Percentiles rank a stretch among this genome's conserved stretches.
These are phyloP conservation scores for Romanogobio albipinnatus DNA, from an alignment of 2,113 vertebrate genomes.

Conservation along the genomic window DNA sequence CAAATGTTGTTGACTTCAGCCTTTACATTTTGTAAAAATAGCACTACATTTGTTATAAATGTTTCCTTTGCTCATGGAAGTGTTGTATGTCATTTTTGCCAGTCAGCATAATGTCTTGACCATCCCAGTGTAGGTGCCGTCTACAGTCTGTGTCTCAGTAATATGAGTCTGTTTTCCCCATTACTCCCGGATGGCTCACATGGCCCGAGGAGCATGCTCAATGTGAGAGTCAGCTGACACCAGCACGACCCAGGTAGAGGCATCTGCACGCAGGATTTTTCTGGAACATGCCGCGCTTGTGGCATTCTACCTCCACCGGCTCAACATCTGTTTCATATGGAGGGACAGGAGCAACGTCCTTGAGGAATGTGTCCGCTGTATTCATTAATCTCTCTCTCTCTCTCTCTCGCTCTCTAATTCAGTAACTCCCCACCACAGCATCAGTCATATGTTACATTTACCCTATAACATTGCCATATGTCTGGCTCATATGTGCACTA, in stretches of 20 bases:
- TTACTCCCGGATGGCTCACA: slow-evolving; percentile 64
- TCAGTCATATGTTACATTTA: slow-evolving; percentile 38
- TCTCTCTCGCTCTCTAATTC: slow-evolving; percentile 41
- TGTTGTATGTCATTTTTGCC: background rate
- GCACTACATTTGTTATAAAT: background rate
- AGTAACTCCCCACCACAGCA: slow-evolving; percentile 23
- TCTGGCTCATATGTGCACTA: slow-evolving; percentile 15
- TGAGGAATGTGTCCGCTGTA: slow-evolving; percentile 68
- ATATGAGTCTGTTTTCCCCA: slow-evolving; percentile 24
- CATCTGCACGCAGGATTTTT: slow-evolving; percentile 77
- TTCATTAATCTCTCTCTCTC: slow-evolving; percentile 68
- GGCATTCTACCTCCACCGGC: slow-evolving; percentile 71
- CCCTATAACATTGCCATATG: slow-evolving; percentile 25
- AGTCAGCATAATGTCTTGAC: background rate
- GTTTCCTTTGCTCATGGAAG: background rate
- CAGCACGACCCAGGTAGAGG: slow-evolving; percentile 73
- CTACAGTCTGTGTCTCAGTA: slow-evolving; percentile 11
- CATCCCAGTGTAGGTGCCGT: background rate
- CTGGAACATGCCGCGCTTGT: slow-evolving; percentile 75
- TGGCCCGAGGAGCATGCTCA: slow-evolving; percentile 68
- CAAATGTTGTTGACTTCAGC: background rate
- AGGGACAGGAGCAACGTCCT: slow-evolving; percentile 70
- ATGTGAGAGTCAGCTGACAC: slow-evolving; percentile 63
- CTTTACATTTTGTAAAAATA: background rate
- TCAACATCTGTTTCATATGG: slow-evolving; percentile 75